These are phyloP conservation scores for Eupeodes latifasciatus DNA, from an alignment of 2,888 invertebrate genomes.

Conservation along the genomic window DNA sequence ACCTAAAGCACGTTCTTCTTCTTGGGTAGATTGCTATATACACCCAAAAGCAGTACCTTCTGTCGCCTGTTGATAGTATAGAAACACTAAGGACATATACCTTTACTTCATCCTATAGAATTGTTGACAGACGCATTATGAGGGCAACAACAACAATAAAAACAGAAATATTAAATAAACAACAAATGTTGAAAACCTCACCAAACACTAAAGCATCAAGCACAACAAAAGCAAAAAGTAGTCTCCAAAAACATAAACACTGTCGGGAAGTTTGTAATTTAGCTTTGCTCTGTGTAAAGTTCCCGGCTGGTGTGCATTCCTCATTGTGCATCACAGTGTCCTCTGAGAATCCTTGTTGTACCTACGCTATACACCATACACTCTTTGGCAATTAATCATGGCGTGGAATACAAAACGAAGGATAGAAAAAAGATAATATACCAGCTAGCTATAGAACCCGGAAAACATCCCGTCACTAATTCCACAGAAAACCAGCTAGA, in stretches of 20 bases:
- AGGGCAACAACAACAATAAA: background rate
- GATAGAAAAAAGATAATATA: constrained; percentile 19
- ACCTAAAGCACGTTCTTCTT: background rate
- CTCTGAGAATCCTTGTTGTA: constrained; percentile 37
- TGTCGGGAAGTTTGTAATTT: constrained; percentile 84
- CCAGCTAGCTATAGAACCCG: background rate
- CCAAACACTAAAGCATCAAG: constrained; percentile 26
- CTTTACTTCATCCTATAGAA: constrained; percentile 4
- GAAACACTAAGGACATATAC: background rate
- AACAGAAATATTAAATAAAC: constrained; percentile 10
- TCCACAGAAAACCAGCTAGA: background rate
- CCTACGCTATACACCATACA: constrained; percentile 2
- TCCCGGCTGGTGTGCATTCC: constrained; percentile 52
- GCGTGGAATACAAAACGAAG: constrained; percentile 9
- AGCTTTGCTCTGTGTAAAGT: constrained; percentile 74
- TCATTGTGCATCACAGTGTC: constrained; percentile 52
- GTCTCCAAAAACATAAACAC: constrained; percentile 67
- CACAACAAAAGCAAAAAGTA: constrained; percentile 26
- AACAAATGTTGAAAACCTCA: constrained; percentile 45
- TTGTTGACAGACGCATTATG: constrained; percentile 59
- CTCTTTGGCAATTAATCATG: constrained; percentile 73
- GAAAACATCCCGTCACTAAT: constrained; percentile 27
- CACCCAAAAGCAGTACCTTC: background rate
- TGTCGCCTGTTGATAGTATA: constrained; percentile 66
- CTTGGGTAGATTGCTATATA: background rate